Percentiles rank a stretch among this genome's conserved stretches.
phyloP scores from a whole-genome alignment of 2,113 vertebrate genomes.

The Thamnaconus septentrionalis region DNA sequence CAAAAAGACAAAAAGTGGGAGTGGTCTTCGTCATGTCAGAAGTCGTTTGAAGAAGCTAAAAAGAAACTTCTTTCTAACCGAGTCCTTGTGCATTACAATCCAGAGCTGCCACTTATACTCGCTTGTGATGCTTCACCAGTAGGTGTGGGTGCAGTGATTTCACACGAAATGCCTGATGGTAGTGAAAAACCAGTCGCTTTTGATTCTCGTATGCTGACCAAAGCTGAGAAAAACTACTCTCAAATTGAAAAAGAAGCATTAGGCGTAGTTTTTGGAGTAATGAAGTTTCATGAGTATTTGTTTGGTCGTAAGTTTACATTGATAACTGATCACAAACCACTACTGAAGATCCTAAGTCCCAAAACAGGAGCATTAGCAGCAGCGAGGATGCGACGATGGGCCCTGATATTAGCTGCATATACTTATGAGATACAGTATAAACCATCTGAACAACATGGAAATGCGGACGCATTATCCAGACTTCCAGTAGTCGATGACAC shows the following conservation, averaged over 20 bases:
- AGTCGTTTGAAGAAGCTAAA: too few species aligned
- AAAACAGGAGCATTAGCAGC: background rate
- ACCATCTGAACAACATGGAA: background rate
- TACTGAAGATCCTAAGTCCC: slow-evolving; percentile 5
- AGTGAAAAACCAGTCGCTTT: slow-evolving; percentile 6
- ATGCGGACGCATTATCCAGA: slow-evolving; percentile 10
- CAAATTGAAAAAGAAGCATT: background rate
- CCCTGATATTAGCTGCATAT: slow-evolving; percentile 7
- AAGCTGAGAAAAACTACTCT: too few species aligned
- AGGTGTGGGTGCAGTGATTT: slow-evolving; percentile 7
- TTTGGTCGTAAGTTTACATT: slow-evolving; percentile 5
- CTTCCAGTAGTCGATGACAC: background rate
- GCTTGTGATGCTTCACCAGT: slow-evolving; percentile 9
- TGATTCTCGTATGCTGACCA: background rate
- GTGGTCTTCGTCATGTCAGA: too few species aligned
- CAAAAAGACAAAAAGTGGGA: too few species aligned
- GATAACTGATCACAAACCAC: slow-evolving; percentile 10
- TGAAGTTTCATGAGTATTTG: slow-evolving; percentile 8
- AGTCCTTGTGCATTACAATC: slow-evolving; percentile 8
- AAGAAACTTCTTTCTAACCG: background rate
- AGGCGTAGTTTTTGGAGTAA: slow-evolving; percentile 4
- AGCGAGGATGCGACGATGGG: slow-evolving; percentile 1
- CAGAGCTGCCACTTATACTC: slow-evolving; percentile 7
- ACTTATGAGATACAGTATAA: slow-evolving; percentile 12
- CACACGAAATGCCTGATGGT: slow-evolving; percentile 1